A percentile compares a stretch with the other conserved stretches of the same genome.
Conservation (phyloP, 1,140 invertebrate genomes). For the Triops cancriformis region DNA sequence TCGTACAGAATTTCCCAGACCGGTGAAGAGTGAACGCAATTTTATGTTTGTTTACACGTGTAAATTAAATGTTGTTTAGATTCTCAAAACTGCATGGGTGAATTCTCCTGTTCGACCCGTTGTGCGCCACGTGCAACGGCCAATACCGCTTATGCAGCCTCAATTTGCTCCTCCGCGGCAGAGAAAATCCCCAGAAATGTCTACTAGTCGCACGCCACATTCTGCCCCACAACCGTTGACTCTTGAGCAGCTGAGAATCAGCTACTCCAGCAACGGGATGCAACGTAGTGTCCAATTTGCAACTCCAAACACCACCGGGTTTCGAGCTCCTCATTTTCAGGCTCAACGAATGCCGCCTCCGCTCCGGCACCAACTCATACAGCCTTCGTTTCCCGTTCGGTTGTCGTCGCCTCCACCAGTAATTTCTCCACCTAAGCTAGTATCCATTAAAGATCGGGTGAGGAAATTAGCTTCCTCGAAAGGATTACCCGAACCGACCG, state of each 20-base stretch:
- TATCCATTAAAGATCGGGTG: background rate
- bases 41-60: background rate
- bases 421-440: background rate
- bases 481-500: background rate
- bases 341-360: background rate
- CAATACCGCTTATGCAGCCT: background rate
- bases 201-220: background rate
- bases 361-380: background rate
- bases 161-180: background rate
- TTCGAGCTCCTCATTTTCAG: background rate
- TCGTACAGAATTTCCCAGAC: background rate
- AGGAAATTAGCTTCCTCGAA: background rate
- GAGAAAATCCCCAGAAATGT: background rate
- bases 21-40: background rate
- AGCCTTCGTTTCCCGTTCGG: background rate
- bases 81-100: background rate
- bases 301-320: background rate
- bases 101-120: background rate
- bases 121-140: background rate
- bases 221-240: background rate
- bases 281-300: background rate
- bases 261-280: background rate
- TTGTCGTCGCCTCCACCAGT: background rate
- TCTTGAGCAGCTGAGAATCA: background rate
- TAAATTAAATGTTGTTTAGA: background rate